Evolutionary conservation across 2,888 invertebrate genomes (phyloP).

Genomic region (Herminia tarsipennalis): DNA sequence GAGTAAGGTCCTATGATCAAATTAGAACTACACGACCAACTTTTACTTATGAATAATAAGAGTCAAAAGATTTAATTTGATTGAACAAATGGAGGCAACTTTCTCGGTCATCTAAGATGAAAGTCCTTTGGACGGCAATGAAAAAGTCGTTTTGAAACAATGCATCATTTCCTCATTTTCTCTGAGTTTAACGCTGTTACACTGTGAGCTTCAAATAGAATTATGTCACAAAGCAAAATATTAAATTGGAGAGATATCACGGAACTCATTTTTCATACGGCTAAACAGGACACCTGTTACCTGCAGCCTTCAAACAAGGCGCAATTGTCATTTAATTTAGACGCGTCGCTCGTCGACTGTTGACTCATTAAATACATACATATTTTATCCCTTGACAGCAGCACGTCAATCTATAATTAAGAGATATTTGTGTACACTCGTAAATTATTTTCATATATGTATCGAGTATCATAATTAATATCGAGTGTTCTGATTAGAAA

Average conservation of each 20-base stretch:
- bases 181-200: background rate
- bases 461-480: too few relatives aligned
- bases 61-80: too few relatives aligned
- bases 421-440: background rate
- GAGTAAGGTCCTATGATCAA: too few relatives aligned
- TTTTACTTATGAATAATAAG: too few relatives aligned
- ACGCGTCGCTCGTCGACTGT: slow-evolving; percentile 43
- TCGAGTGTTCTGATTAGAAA: too few relatives aligned
- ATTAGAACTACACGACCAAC: too few relatives aligned
- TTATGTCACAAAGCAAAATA: slow-evolving; percentile 39
- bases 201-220: background rate
- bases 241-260: slow-evolving; percentile 46
- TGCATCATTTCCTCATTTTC: background rate
- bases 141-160: background rate
- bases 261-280: slow-evolving; percentile 52
- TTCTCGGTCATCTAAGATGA: too few relatives aligned
- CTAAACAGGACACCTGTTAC: slow-evolving; percentile 64
- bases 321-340: slow-evolving; percentile 61
- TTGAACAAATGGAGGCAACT: too few relatives aligned
- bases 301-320: slow-evolving; percentile 48
- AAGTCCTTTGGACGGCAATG: too few relatives aligned
- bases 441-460: too few relatives aligned
- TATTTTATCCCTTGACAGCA: slow-evolving; percentile 31
- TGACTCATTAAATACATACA: slow-evolving; percentile 41
- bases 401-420: background rate